Evolutionary conservation across 1,140 invertebrate species (phyloP).

Genomic region (Dreissena rostriformis): DNA sequence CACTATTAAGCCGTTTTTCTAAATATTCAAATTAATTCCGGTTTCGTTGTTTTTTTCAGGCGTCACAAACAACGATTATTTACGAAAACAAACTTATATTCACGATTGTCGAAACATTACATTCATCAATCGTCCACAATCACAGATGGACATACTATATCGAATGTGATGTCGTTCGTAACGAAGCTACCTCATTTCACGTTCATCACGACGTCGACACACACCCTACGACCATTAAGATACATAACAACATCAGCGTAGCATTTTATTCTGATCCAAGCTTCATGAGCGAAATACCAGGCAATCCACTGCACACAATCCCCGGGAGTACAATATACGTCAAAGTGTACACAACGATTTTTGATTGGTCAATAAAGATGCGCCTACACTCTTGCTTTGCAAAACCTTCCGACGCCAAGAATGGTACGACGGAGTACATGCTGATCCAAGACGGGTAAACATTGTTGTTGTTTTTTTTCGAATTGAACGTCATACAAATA

Average conservation of each 20-base stretch:
- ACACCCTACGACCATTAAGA: background rate
- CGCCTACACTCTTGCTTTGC: conserved; percentile 29
- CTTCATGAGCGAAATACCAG: conserved; percentile 15
- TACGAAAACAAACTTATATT: conserved; percentile 34
- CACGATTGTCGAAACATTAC: conserved; percentile 2
- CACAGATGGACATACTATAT: conserved; percentile 23
- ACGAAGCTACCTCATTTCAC: conserved; percentile 27
- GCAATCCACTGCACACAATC: conserved; percentile 23
- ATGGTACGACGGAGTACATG: too few relatives aligned
- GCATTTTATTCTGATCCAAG: conserved; percentile 25
- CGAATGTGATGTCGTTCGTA: conserved; percentile 25
- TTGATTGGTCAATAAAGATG: conserved; percentile 30
- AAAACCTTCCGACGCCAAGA: too few relatives aligned
- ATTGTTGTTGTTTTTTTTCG: too few relatives aligned
- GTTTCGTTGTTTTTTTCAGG: too few relatives aligned
- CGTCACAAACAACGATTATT: background rate
- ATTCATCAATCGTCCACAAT: conserved; percentile 25
- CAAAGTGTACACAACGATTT: conserved; percentile 12
- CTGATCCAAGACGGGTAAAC: background rate
- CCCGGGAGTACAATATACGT: conserved; percentile 27
- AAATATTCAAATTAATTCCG: too few relatives aligned
- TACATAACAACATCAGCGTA: conserved; percentile 28
- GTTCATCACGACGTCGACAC: conserved; percentile 15
- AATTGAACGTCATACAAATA: too few relatives aligned
- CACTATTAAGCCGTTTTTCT: too few relatives aligned